Evolutionary conservation across 2,113 vertebrate genomes (phyloP).

Genomic region (Saccopteryx bilineata): DNA sequence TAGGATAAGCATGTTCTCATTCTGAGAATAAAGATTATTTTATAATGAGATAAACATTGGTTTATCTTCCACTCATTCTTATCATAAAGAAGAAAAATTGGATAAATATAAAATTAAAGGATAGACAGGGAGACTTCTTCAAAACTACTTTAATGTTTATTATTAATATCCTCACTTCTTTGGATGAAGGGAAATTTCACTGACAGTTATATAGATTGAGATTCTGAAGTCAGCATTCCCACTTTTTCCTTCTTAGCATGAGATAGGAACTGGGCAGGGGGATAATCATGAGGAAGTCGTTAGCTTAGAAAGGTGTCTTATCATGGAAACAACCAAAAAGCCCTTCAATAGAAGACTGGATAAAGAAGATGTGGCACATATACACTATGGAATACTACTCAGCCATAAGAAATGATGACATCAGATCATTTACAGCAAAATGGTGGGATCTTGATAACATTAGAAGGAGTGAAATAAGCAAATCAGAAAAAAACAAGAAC

Average conservation of each 20-base stretch:
- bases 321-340: too few relatives aligned
- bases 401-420: too few relatives aligned
- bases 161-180: neutral
- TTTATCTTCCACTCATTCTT: slow-evolving; percentile 6
- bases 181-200: neutral
- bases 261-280: neutral
- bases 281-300: neutral
- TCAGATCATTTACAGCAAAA: too few relatives aligned
- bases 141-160: neutral
- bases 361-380: too few relatives aligned
- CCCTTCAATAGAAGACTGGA: too few relatives aligned
- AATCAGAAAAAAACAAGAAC: too few relatives aligned
- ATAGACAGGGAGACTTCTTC: neutral
- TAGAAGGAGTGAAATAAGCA: too few relatives aligned
- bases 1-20: neutral
- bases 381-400: too few relatives aligned
- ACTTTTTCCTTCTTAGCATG: neutral
- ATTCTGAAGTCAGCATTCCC: neutral
- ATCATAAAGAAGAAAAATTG: slow-evolving; percentile 40
- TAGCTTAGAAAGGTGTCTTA: neutral
- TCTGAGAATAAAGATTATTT: neutral
- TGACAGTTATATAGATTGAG: neutral
- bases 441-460: too few relatives aligned
- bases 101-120: neutral
- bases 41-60: neutral